A percentile compares a stretch with the other conserved stretches of the same genome.
phyloP scores from a whole-genome alignment of 1,140 invertebrate genomes.

The Limonius californicus region DNA sequence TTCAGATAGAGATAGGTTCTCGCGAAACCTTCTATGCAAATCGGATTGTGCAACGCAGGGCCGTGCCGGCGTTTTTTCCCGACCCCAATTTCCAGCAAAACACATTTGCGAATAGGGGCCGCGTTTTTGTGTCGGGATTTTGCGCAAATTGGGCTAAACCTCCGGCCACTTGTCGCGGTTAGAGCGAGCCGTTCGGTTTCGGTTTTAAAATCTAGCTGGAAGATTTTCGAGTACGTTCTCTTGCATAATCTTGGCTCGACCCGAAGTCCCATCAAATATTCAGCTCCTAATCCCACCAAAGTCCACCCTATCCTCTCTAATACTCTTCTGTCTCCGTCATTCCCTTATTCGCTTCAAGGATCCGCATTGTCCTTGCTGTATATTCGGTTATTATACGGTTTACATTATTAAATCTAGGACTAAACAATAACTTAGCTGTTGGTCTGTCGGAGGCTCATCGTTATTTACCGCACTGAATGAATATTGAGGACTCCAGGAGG shows the following conservation, averaged over 20 bases:
- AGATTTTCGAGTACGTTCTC: neutral
- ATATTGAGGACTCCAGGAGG: neutral
- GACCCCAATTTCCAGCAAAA: no score
- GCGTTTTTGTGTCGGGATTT: no score
- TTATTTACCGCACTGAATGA: neutral
- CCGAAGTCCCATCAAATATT: conserved; percentile 25
- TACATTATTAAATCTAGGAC: conserved; percentile 2
- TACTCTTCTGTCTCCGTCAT: conserved; percentile 11
- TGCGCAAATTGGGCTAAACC: no score
- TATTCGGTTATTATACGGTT: conserved; percentile 8
- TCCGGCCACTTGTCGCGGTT: neutral
- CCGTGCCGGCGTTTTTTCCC: neutral
- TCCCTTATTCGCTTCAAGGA: conserved; percentile 15
- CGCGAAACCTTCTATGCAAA: conserved; percentile 21
- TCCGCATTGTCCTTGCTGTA: conserved; percentile 21
- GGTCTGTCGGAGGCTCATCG: neutral
- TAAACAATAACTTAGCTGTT: neutral
- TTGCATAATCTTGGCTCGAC: conserved; percentile 13
- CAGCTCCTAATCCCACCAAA: conserved; percentile 26
- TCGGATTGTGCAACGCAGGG: conserved; percentile 11
- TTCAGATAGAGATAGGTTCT: conserved; percentile 22
- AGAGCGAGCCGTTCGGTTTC: neutral
- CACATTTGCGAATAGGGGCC: no score
- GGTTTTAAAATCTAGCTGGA: neutral
- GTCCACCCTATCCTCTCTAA: conserved; percentile 20